A percentile compares a stretch with the other conserved stretches of the same genome.
phyloP scores from a whole-genome alignment of 2,888 invertebrate genomes.

The Physocephala rufipes region DNA sequence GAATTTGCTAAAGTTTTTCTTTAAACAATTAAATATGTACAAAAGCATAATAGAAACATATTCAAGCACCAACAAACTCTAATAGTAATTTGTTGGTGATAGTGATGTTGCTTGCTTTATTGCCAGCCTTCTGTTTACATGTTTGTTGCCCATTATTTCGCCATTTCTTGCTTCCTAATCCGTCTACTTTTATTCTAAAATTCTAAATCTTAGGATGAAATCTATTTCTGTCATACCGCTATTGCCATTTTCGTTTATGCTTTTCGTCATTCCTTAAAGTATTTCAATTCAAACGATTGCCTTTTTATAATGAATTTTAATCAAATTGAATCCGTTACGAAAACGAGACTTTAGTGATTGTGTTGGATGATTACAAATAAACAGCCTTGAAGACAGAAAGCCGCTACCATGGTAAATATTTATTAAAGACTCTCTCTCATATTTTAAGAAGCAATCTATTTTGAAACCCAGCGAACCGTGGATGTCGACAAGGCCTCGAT shows the following conservation, averaged over 20 bases:
- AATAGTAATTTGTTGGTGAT: neutral
- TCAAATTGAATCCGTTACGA: no score
- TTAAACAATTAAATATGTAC: constrained; percentile 25
- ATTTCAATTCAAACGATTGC: neutral
- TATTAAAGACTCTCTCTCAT: no score
- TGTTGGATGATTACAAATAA: no score
- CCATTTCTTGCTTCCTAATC: neutral
- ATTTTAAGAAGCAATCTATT: no score
- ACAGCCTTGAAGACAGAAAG: no score
- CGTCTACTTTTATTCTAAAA: neutral
- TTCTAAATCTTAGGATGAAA: neutral
- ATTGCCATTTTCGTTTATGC: neutral
- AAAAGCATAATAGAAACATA: neutral
- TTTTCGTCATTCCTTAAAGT: no score
- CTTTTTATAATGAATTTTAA: no score
- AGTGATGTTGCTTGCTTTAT: neutral
- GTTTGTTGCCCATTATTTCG: neutral
- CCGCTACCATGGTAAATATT: no score
- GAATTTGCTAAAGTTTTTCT: constrained; percentile 4
- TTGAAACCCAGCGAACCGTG: no score
- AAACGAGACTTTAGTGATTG: no score
- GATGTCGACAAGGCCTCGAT: no score
- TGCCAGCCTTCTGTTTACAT: neutral
- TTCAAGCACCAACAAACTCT: neutral
- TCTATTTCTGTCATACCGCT: no score